Conservation (phyloP, 1,140 invertebrate genomes). For the Hyles vespertilio region DNA sequence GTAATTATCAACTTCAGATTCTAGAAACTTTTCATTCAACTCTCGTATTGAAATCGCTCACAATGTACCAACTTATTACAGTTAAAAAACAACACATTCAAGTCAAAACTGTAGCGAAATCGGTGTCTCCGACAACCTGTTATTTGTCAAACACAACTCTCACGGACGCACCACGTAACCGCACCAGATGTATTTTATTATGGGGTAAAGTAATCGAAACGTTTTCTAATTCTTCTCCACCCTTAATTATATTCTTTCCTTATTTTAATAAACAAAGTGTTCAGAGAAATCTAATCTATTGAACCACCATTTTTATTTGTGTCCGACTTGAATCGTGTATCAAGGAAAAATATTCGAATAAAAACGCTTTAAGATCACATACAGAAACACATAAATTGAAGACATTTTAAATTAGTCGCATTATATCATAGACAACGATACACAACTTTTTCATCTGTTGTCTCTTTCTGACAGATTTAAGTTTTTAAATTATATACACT, state of each 20-base stretch:
- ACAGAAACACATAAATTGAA: slow-evolving; percentile 2
- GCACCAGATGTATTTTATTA: slow-evolving; percentile 39
- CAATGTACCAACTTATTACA: slow-evolving; percentile 19
- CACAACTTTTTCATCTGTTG: too few relatives aligned
- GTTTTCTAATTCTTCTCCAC: slow-evolving; percentile 33
- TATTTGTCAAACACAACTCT: slow-evolving; percentile 68
- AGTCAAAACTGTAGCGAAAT: slow-evolving; percentile 59
- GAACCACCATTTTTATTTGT: slow-evolving; percentile 75
- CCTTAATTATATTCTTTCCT: slow-evolving; percentile 27
- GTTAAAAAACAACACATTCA: slow-evolving; percentile 48
- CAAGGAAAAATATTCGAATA: slow-evolving; percentile 37
- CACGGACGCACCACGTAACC: slow-evolving; percentile 52
- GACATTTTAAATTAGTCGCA: slow-evolving; percentile 25
- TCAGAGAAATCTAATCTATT: slow-evolving; percentile 48
- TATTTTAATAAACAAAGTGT: slow-evolving; percentile 50
- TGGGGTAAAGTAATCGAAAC: slow-evolving; percentile 33
- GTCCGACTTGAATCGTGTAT: slow-evolving; percentile 68
- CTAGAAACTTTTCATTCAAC: slow-evolving; percentile 15
- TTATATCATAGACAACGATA: slow-evolving; percentile 16
- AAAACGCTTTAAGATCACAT: slow-evolving; percentile 20
- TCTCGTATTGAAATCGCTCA: slow-evolving; percentile 14
- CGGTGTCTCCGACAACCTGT: slow-evolving; percentile 73
- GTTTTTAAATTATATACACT: too few relatives aligned
- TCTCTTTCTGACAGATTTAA: too few relatives aligned
- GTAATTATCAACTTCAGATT: slow-evolving; percentile 8